phyloP scores from a whole-genome alignment of 2,113 vertebrate genomes.

The Mus pahari region DNA sequence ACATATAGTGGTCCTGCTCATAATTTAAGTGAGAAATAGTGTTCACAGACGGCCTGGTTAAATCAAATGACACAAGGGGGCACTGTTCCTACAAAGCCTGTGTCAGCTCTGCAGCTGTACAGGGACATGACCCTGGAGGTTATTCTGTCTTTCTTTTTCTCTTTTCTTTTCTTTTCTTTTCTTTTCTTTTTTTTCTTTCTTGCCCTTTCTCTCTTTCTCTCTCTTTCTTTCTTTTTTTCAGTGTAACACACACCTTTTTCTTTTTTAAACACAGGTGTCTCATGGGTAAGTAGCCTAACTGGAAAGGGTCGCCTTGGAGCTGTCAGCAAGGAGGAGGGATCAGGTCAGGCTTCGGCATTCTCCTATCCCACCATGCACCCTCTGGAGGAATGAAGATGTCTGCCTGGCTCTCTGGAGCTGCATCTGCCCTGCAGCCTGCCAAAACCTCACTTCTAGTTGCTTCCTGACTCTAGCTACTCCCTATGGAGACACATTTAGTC shows the following conservation, averaged over 20 bases:
- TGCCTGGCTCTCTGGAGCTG: too few relatives aligned
- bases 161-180: too few relatives aligned
- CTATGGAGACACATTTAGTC: too few relatives aligned
- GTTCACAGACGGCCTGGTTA: neutral
- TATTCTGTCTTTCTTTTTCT: neutral
- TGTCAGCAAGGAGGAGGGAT: neutral
- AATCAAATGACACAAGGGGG: neutral
- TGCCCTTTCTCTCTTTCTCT: too few relatives aligned
- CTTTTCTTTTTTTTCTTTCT: too few relatives aligned
- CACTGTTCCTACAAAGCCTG: neutral
- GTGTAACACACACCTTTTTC: neutral
- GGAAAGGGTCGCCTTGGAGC: neutral
- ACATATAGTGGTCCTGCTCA: neutral
- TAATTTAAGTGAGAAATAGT: neutral
- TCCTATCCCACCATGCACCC: accelerated
- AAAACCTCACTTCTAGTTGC: neutral
- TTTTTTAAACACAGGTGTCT: neutral
- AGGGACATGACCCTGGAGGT: neutral
- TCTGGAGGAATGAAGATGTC: neutral
- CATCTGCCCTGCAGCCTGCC: neutral
- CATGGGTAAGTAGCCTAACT: neutral
- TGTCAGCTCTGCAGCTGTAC: neutral
- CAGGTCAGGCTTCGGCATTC: neutral
- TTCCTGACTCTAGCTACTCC: neutral
- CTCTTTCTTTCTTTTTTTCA: neutral